Evolutionary conservation across 92 coral and sea anemone genomes (phyloP).

Genomic region (Diadumene lineata): DNA sequence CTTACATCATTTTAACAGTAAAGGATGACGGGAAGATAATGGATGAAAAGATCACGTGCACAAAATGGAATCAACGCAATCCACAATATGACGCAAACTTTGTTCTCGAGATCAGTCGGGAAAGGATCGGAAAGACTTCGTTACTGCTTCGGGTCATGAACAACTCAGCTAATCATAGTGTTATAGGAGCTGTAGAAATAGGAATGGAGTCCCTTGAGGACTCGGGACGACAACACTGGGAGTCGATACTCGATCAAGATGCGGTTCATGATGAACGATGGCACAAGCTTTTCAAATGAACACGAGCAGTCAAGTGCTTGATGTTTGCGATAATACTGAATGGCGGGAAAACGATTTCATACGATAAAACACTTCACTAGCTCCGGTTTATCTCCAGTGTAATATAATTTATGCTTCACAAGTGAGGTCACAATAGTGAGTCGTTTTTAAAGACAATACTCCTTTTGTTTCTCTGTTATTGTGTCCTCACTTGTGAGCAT

Average conservation of each 20-base stretch:
- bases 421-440: too few species aligned
- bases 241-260: neutral
- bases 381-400: too few species aligned
- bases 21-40: constrained; percentile 34
- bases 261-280: constrained; percentile 20
- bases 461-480: too few species aligned
- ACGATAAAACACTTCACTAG: too few species aligned
- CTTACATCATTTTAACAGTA: constrained; percentile 28
- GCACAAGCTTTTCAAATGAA: constrained; percentile 18
- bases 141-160: constrained; percentile 23
- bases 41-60: constrained; percentile 15
- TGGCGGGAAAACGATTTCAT: neutral
- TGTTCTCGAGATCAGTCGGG: constrained; percentile 23
- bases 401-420: too few species aligned
- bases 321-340: too few species aligned
- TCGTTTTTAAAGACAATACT: too few species aligned
- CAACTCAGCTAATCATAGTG: constrained; percentile 16
- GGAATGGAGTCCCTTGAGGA: constrained; percentile 39
- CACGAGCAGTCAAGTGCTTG: too few species aligned
- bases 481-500: too few species aligned
- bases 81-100: constrained; percentile 30
- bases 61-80: constrained; percentile 30
- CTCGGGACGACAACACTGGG: constrained; percentile 36
- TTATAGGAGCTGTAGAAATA: constrained; percentile 21
- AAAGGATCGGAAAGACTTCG: constrained; percentile 1